Base-by-base conservation (phyloP, 2,888 invertebrate species). In the Alitta virens region DNA sequence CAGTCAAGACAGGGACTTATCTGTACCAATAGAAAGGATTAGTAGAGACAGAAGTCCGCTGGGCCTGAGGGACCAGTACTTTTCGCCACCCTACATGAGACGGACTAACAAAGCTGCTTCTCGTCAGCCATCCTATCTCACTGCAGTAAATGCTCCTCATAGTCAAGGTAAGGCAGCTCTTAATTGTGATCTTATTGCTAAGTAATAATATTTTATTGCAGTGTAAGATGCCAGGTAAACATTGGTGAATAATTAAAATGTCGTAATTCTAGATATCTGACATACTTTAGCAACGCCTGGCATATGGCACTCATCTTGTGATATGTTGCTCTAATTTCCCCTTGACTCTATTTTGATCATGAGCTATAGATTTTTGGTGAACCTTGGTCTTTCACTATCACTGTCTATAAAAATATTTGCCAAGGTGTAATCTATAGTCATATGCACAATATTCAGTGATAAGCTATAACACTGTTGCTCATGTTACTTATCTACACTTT, bases 61-160 rank as follows among this genome's bases (percentile, higher is more conserved):
- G 24, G 46, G 49, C 56, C 46, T 50, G 12, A 27, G 54, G 12
- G 23, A 55, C 27, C 42, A 54, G 26, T 16, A 54, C 24, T 58
- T 55, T 52, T 49, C 62, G 21, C 21, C 56, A 40, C 27, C 42
- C 14, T n/a, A 38, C 23, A 26, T 24, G 23, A 43, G 40, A 43
- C n/a, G 53, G 16, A 33, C 33, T 33, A 55, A 56, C 49, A 38
- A 51, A 43, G 51, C 43, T 21, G 62, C 62, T 42, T 27, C 42
- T 21, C 64, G 79, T 54, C 78, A 80, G 65, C 74, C 75, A n/a
- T 78, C 79, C 14, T 80, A 78, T 66, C 67, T 78, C 46, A 73
- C 77, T 21, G 78, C 79, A 18, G 75, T 80, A 12, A 76, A 75
- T 64, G 74, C 77, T 7, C 75, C 78, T 25, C 67, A 71, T 23